Evolutionary conservation across 2,888 invertebrate genomes (phyloP).

Genomic region (Drosophila pegasa): DNA sequence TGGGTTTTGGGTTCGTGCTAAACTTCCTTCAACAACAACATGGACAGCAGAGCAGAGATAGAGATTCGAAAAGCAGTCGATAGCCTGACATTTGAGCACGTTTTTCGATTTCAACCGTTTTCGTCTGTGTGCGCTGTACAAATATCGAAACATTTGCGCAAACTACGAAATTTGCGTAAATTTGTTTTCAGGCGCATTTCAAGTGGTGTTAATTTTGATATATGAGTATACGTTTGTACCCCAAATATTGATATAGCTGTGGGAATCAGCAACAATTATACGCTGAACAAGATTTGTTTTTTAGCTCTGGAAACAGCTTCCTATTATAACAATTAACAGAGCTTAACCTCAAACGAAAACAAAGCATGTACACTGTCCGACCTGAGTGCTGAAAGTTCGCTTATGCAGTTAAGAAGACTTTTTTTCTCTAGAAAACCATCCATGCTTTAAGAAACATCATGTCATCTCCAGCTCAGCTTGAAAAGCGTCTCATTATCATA

Average conservation of each 20-base stretch:
- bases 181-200: conserved; percentile 17
- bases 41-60: not conserved
- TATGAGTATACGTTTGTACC: not conserved
- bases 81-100: conserved; percentile 38
- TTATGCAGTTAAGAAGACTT: not conserved
- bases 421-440: not conserved
- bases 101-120: conserved; percentile 34
- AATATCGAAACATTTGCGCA: conserved; percentile 45
- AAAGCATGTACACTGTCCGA: conserved; percentile 33
- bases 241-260: conserved; percentile 9
- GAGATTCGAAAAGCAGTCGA: conserved; percentile 13
- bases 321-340: conserved; percentile 16
- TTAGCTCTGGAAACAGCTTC: not conserved
- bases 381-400: conserved; percentile 7
- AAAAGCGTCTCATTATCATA: conserved; percentile 1
- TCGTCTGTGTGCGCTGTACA: conserved; percentile 26
- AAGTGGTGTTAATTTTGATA: conserved; percentile 28
- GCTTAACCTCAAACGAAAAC: conserved; percentile 41
- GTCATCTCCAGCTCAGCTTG: not conserved
- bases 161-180: conserved; percentile 32
- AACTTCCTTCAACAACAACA: conserved; percentile 7
- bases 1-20: conserved; percentile 5
- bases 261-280: not conserved
- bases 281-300: not conserved
- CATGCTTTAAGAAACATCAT: not conserved